Percentiles rank a stretch among this genome's conserved stretches.
phyloP scores from a whole-genome alignment of 2,888 invertebrate species.

The Mylabris sibirica region DNA sequence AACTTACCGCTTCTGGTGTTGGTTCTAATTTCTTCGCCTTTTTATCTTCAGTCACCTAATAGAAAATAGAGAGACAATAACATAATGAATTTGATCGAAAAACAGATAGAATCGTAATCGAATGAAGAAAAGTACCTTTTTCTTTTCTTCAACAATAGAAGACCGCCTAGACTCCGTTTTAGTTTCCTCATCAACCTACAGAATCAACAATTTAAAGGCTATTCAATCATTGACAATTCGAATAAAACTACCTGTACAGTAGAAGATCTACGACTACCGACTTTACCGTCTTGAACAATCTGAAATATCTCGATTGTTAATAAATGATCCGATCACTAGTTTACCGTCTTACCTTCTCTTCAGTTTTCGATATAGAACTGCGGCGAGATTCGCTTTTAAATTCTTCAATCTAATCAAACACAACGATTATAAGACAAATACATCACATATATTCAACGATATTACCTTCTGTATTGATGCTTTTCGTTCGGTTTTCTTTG shows the following conservation, averaged over 20 bases:
- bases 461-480: slow-evolving; percentile 56
- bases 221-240: background rate
- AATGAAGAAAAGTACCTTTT: slow-evolving; percentile 48
- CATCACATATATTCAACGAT: slow-evolving; percentile 14
- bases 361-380: slow-evolving; percentile 56
- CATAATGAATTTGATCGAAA: slow-evolving; percentile 17
- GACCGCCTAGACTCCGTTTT: slow-evolving; percentile 63
- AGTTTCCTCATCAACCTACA: slow-evolving; percentile 60
- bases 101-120: slow-evolving; percentile 12
- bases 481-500: slow-evolving; percentile 62
- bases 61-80: slow-evolving; percentile 31
- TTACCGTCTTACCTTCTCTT: slow-evolving; percentile 53
- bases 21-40: slow-evolving; percentile 51
- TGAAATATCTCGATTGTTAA: slow-evolving; percentile 36
- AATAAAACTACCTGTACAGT: slow-evolving; percentile 50
- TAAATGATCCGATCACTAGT: background rate
- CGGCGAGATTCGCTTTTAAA: slow-evolving; percentile 57
- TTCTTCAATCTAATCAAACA: slow-evolving; percentile 54
- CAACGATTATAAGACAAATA: slow-evolving; percentile 32
- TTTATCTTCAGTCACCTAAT: slow-evolving; percentile 43
- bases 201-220: background rate
- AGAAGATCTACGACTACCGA: slow-evolving; percentile 58
- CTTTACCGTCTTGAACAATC: slow-evolving; percentile 57
- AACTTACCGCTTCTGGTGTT: slow-evolving; percentile 57
- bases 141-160: slow-evolving; percentile 60